A percentile compares a stretch with the other conserved stretches of the same genome.
Conservation (phyloP, 2,888 invertebrate genomes). For the Taphrorychus bicolor region DNA sequence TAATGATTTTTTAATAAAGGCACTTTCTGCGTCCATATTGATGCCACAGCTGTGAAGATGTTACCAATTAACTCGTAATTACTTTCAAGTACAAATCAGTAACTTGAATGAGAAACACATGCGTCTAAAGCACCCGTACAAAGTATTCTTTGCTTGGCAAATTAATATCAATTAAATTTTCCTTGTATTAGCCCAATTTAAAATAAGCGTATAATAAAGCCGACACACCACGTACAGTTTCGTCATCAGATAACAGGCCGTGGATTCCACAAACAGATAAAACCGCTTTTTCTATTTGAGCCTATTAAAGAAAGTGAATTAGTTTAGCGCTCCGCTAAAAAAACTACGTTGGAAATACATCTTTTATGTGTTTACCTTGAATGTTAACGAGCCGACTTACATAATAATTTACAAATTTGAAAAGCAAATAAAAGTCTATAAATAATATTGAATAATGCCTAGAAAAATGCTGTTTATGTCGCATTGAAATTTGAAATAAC, state of each 20-base stretch:
- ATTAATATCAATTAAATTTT: too few species aligned
- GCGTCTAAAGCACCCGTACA: too few species aligned
- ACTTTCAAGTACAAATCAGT: not conserved
- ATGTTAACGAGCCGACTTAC: conserved; percentile 11
- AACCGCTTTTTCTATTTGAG: not conserved
- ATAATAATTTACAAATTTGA: conserved; percentile 11
- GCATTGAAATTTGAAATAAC: too few species aligned
- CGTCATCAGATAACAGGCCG: not conserved
- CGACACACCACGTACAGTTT: not conserved
- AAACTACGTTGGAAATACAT: not conserved
- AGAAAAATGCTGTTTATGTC: too few species aligned
- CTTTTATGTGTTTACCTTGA: conserved; percentile 30
- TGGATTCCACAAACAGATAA: not conserved
- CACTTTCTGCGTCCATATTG: too few species aligned
- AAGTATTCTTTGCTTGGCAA: too few species aligned
- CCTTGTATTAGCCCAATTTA: not conserved
- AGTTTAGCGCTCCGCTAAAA: not conserved
- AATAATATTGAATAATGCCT: conserved; percentile 9
- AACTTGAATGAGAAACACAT: not conserved
- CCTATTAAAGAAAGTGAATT: not conserved
- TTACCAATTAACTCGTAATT: too few species aligned
- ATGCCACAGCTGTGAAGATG: too few species aligned
- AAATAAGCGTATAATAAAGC: not conserved
- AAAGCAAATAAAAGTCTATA: conserved; percentile 24
- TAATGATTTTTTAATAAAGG: too few species aligned